Percentiles rank a stretch among this genome's conserved stretches.
phyloP scores from a whole-genome alignment of 1,140 invertebrate genomes.

The Chymomyza costata region DNA sequence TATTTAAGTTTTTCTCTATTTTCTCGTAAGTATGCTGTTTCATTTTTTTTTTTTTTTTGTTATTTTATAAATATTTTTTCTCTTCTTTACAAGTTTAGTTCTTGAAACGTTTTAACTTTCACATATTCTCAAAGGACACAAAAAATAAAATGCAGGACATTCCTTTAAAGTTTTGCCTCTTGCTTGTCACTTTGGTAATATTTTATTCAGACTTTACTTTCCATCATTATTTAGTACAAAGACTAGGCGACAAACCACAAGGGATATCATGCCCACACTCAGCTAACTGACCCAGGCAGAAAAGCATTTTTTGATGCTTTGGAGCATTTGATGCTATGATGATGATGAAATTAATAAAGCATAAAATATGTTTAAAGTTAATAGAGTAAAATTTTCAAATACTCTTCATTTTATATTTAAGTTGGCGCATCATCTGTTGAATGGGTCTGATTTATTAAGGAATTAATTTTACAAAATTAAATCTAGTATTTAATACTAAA shows the following conservation, averaged over 20 bases:
- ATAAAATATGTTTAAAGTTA: no score
- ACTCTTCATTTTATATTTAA: no score
- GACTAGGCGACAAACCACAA: conserved; percentile 56
- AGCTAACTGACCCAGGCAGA: no score
- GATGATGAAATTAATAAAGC: no score
- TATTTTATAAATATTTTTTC: conserved; percentile 18
- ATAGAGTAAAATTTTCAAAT: no score
- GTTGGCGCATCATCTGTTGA: no score
- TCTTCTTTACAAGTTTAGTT: conserved; percentile 41
- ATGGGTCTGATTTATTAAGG: no score
- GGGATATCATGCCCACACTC: no score
- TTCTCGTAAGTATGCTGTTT: conserved; percentile 15
- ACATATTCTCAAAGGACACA: conserved; percentile 68
- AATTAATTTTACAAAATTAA: no score
- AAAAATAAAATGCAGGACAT: conserved; percentile 65
- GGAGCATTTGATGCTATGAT: no score
- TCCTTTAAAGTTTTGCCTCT: conserved; percentile 53
- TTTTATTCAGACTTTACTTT: conserved; percentile 47
- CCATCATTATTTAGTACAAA: conserved; percentile 69
- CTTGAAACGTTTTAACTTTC: conserved; percentile 56
- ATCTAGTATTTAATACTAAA: no score
- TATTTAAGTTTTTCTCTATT: conserved; percentile 55
- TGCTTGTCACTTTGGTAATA: conserved; percentile 31
- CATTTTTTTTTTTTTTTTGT: conserved; percentile 38
- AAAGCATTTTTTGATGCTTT: no score